These are phyloP conservation scores for Gymnoscelis rufifasciata DNA, from an alignment of 2,888 invertebrate species.

Conservation along the genomic window DNA sequence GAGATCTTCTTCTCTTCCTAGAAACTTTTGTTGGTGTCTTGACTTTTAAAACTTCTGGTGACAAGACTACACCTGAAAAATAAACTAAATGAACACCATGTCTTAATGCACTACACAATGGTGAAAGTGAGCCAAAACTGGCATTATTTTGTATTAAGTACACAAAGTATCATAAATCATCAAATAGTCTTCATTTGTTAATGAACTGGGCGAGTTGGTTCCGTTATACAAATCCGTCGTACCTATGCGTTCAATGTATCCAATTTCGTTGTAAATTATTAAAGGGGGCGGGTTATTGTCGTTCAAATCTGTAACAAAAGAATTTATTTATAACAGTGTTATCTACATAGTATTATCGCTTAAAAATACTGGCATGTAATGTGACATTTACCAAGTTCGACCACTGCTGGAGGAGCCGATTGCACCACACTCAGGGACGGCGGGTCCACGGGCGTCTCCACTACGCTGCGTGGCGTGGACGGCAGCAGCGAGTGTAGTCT, in stretches of 20 bases:
- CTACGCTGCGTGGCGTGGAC: background rate
- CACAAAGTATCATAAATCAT: no score
- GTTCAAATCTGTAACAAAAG: background rate
- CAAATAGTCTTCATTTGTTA: no score
- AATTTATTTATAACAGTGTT: background rate
- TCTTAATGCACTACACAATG: no score
- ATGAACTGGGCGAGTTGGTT: background rate
- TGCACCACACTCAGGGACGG: background rate
- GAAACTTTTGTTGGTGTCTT: no score
- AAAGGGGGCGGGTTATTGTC: background rate
- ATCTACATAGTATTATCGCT: background rate
- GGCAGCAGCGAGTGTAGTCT: background rate
- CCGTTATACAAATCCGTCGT: background rate
- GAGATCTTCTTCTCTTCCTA: no score
- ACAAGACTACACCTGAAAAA: no score
- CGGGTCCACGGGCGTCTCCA: background rate
- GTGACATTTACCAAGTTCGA: background rate
- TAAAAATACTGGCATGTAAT: background rate
- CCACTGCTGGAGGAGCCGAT: background rate
- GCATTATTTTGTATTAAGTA: no score
- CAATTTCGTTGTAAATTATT: no score
- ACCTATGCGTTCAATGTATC: background rate
- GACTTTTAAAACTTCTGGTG: no score
- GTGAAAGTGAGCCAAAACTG: no score
- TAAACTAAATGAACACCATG: no score